Evolutionary conservation across 2,797 vertebrate species (phyloP).

Genomic region (Enteromius treurensis): DNA sequence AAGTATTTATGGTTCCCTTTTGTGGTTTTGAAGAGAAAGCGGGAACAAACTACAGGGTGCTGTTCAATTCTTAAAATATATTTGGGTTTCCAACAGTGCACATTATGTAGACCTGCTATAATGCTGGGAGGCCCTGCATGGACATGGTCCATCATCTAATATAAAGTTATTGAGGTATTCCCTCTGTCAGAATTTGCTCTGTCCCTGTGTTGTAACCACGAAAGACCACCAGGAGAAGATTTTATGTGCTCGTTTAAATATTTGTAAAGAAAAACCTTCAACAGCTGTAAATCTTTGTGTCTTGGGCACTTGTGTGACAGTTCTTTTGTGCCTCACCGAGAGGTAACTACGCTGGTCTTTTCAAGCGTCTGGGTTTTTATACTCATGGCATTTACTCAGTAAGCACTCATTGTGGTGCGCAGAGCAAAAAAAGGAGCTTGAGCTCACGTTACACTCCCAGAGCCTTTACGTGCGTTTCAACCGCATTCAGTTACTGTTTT

Average conservation of each 20-base stretch:
- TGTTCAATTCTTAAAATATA: not conserved
- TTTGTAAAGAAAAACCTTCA: constrained; percentile 2
- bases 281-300: constrained; percentile 20
- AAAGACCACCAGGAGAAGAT: constrained; percentile 11
- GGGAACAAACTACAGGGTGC: constrained; percentile 25
- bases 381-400: constrained; percentile 62
- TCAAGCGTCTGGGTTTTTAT: constrained; percentile 54
- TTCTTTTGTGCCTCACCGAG: constrained; percentile 46
- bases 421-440: constrained; percentile 38
- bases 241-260: not conserved
- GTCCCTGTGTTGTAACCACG: not conserved
- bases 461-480: constrained; percentile 24
- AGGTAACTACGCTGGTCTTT: constrained; percentile 63
- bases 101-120: not conserved
- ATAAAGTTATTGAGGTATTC: not conserved
- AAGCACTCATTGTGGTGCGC: constrained; percentile 57
- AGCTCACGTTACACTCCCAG: constrained; percentile 50
- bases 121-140: not conserved
- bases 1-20: constrained; percentile 21
- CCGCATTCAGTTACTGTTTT: constrained; percentile 28
- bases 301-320: not conserved
- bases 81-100: constrained; percentile 2
- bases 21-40: constrained; percentile 33
- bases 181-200: not conserved
- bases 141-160: not conserved